Percentiles rank a stretch among this genome's conserved stretches.
phyloP scores from a whole-genome alignment of 2,888 invertebrate species.

The Mythimna loreyi region DNA sequence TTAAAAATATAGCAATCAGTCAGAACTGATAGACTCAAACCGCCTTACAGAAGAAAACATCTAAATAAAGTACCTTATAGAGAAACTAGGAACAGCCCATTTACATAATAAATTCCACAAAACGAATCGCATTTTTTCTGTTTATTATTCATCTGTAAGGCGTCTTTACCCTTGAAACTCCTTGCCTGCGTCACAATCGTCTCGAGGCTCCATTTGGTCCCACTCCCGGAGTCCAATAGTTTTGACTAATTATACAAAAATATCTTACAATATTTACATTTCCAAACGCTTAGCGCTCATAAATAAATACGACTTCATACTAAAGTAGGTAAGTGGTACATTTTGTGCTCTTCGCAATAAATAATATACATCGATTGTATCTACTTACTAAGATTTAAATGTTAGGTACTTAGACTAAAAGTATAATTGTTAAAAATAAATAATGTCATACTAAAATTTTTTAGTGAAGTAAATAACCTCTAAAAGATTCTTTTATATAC shows the following conservation, averaged over 20 bases:
- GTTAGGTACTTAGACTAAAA: constrained; percentile 31
- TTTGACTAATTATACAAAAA: constrained; percentile 57
- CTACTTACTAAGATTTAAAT: constrained; percentile 22
- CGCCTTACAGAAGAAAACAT: constrained; percentile 33
- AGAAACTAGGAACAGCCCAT: neutral
- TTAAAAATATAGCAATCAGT: constrained; percentile 50
- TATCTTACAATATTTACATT: constrained; percentile 65
- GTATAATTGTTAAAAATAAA: constrained; percentile 31
- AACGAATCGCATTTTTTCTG: neutral
- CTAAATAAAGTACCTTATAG: neutral
- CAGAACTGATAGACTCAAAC: constrained; percentile 50
- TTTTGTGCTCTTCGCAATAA: constrained; percentile 57
- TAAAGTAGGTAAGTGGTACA: constrained; percentile 36
- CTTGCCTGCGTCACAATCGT: constrained; percentile 7
- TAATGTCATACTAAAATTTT: constrained; percentile 25
- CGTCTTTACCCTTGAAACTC: constrained; percentile 10
- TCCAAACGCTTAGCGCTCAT: constrained; percentile 47
- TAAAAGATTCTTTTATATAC: constrained; percentile 49
- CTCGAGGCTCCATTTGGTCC: constrained; percentile 56
- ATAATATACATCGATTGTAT: constrained; percentile 29
- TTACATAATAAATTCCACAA: neutral
- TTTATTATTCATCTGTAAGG: constrained; percentile 28
- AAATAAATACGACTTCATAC: constrained; percentile 32
- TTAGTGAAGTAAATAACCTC: constrained; percentile 38
- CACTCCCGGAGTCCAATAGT: constrained; percentile 49